Percentiles rank a stretch among this genome's conserved stretches.
phyloP scores from a whole-genome alignment of 2,888 invertebrate species.

The Pristionchus exspectatus region DNA sequence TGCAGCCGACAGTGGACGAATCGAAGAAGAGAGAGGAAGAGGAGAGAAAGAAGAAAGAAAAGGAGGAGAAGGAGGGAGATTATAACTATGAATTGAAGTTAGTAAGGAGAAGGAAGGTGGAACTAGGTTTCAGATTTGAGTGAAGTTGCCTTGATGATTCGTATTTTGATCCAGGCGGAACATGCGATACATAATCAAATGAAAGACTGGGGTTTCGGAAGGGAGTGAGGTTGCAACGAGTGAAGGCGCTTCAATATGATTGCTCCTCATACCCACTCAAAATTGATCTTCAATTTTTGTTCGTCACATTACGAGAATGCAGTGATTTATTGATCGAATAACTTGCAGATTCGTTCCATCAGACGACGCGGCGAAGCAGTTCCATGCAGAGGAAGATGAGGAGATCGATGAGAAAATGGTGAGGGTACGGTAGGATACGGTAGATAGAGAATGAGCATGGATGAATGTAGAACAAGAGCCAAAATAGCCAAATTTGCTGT shows the following conservation, averaged over 20 bases:
- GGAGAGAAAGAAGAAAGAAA: conserved; percentile 44
- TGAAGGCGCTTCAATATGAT: too few relatives aligned
- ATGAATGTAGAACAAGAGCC: too few relatives aligned
- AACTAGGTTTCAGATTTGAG: background rate
- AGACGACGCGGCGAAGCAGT: conserved; percentile 1
- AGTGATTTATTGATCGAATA: too few relatives aligned
- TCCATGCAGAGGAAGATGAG: conserved; percentile 42
- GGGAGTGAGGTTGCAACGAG: background rate
- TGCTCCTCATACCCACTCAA: too few relatives aligned
- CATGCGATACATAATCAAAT: background rate
- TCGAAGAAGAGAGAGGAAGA: conserved; percentile 50
- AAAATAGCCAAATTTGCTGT: too few relatives aligned
- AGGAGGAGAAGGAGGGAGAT: conserved; percentile 54
- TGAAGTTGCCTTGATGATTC: background rate
- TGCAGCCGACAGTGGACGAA: conserved; percentile 27
- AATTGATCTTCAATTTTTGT: too few relatives aligned
- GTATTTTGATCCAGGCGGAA: background rate
- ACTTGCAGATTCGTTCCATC: conserved; percentile 18
- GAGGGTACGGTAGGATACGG: background rate
- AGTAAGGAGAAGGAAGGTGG: background rate
- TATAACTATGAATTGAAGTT: conserved; percentile 52
- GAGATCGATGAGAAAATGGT: conserved; percentile 47
- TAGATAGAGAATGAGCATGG: too few relatives aligned
- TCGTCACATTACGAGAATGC: too few relatives aligned
- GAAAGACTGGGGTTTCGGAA: background rate